Evolutionary conservation across 2,797 vertebrate species (phyloP).

Genomic region (Nannoperca australis): DNA sequence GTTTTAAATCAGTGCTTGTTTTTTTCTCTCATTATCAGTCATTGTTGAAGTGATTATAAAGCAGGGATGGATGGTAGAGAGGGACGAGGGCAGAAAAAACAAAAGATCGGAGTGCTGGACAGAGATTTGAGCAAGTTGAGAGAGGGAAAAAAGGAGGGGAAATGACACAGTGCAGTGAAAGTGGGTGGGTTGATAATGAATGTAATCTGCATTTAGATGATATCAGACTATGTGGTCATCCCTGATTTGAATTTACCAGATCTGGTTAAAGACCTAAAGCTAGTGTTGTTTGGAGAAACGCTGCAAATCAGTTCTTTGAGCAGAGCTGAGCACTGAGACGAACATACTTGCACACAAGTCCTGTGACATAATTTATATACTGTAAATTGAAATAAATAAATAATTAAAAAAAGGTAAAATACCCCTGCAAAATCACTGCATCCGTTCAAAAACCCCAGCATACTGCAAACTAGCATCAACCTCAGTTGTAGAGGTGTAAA

Average conservation of each 20-base stretch:
- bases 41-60: conserved; percentile 42
- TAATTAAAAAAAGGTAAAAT: neutral
- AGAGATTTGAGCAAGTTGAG: conserved; percentile 35
- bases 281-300: neutral
- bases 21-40: conserved; percentile 43
- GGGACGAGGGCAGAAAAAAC: conserved; percentile 11
- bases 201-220: conserved; percentile 73
- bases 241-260: conserved; percentile 41
- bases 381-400: neutral
- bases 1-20: conserved; percentile 44
- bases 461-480: conserved; percentile 12
- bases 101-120: conserved; percentile 20
- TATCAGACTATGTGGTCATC: conserved; percentile 52
- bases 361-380: neutral
- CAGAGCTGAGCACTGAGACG: neutral
- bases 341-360: conserved; percentile 4
- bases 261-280: conserved; percentile 32
- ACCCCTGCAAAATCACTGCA: neutral
- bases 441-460: conserved; percentile 1
- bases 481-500: neutral
- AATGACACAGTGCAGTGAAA: conserved; percentile 47
- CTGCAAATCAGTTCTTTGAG: conserved; percentile 27
- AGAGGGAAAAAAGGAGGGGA: conserved; percentile 6
- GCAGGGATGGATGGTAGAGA: neutral
- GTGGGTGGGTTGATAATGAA: conserved; percentile 62